A percentile compares a stretch with the other conserved stretches of the same genome.
Evolutionary conservation across 2,797 vertebrate species (phyloP).

Genomic region (Hipposideros larvatus): DNA sequence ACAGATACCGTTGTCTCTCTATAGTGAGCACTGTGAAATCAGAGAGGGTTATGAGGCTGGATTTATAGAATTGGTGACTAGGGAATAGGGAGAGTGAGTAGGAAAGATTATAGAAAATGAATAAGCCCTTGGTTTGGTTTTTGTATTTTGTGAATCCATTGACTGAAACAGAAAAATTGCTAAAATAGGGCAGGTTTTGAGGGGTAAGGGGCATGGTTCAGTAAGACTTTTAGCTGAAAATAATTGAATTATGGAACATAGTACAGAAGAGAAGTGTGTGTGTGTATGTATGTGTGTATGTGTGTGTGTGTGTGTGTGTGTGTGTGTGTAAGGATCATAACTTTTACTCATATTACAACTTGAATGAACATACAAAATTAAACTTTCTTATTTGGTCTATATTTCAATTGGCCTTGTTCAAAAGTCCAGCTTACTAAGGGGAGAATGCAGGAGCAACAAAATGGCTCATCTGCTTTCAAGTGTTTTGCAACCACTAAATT

Average conservation of each 20-base stretch:
- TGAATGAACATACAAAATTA: background rate
- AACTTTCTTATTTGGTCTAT: conserved; percentile 11
- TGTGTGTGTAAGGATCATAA: background rate
- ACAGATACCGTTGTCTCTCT: background rate
- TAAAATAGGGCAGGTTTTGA: background rate
- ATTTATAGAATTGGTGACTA: background rate
- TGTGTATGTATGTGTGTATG: background rate
- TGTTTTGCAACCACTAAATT: conserved; percentile 40
- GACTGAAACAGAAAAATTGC: background rate
- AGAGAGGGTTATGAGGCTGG: background rate
- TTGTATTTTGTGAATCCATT: background rate
- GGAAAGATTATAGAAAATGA: background rate
- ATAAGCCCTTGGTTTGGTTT: background rate
- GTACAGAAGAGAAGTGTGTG: background rate
- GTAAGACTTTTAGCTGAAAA: background rate
- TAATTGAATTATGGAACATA: background rate
- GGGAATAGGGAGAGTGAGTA: background rate
- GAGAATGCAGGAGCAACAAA: background rate
- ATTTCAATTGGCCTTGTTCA: conserved; percentile 24
- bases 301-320: background rate
- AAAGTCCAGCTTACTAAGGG: background rate
- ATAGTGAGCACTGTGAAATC: background rate
- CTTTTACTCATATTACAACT: background rate
- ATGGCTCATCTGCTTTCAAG: background rate
- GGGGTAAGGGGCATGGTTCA: background rate